A percentile compares a stretch with the other conserved stretches of the same genome.
phyloP scores from a whole-genome alignment of 2,113 vertebrate species.

The Alaudala cheleensis region DNA sequence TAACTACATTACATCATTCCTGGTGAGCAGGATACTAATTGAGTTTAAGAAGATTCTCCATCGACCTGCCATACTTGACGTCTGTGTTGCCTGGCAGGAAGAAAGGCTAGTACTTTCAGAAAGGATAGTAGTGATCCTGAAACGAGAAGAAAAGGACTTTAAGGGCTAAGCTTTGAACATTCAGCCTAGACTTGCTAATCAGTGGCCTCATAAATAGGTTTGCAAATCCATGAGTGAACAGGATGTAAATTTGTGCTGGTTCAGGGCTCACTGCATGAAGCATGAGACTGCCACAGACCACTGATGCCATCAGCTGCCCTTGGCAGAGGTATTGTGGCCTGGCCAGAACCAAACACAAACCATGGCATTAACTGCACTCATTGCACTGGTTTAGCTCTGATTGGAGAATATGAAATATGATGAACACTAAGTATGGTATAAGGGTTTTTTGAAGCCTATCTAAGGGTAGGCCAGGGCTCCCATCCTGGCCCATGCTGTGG shows the following conservation, averaged over 20 bases:
- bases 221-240: neutral
- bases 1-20: neutral
- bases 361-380: too few species aligned
- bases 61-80: accelerated
- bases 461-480: too few species aligned
- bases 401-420: neutral
- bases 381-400: neutral
- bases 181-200: neutral
- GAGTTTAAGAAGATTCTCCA: neutral
- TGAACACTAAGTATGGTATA: accelerated
- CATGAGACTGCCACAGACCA: neutral
- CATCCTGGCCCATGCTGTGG: too few species aligned
- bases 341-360: neutral
- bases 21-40: neutral
- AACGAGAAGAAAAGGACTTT: neutral
- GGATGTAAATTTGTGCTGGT: neutral
- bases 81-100: neutral
- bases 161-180: neutral
- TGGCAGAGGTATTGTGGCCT: neutral
- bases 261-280: neutral
- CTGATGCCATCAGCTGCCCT: accelerated
- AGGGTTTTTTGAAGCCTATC: neutral
- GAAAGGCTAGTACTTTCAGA: neutral
- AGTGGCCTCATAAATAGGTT: neutral
- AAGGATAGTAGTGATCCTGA: neutral